These are phyloP conservation scores for Pandemis corylana DNA, from an alignment of 2,888 invertebrate species.

Conservation along the genomic window DNA sequence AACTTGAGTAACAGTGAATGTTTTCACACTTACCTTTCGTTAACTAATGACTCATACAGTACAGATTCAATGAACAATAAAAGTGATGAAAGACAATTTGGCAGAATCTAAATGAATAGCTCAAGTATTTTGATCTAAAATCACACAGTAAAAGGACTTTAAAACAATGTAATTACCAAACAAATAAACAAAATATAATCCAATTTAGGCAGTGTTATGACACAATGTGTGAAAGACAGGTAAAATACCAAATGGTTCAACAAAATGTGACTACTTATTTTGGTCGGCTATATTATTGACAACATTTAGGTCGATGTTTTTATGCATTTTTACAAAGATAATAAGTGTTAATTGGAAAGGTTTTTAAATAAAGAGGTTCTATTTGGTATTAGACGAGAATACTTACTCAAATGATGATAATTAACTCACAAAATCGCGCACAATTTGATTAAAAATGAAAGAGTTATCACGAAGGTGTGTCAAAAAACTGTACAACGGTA, in stretches of 20 bases:
- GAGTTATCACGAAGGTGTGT: slow-evolving; percentile 49
- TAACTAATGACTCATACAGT: background rate
- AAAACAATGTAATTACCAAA: slow-evolving; percentile 23
- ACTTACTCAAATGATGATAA: slow-evolving; percentile 39
- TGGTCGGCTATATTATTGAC: slow-evolving; percentile 48
- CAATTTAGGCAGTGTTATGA: slow-evolving; percentile 22
- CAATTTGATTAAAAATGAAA: slow-evolving; percentile 38
- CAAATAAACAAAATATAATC: slow-evolving; percentile 38
- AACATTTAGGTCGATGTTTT: slow-evolving; percentile 48
- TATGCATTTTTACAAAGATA: slow-evolving; percentile 48
- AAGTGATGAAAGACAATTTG: background rate
- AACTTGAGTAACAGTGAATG: background rate
- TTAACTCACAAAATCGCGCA: slow-evolving; percentile 35
- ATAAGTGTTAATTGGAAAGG: background rate
- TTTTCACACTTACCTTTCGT: background rate
- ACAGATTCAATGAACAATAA: background rate
- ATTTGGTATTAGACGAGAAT: background rate
- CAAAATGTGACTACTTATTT: slow-evolving; percentile 39
- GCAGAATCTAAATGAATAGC: background rate
- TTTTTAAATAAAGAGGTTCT: background rate
- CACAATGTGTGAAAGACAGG: slow-evolving; percentile 39
- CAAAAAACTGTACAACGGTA: slow-evolving; percentile 49
- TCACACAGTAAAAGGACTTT: background rate
- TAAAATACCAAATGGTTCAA: slow-evolving; percentile 16
- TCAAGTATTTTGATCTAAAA: background rate